These are phyloP conservation scores for Harlomillsia oculata DNA, from an alignment of 1,140 invertebrate species.

Conservation along the genomic window DNA sequence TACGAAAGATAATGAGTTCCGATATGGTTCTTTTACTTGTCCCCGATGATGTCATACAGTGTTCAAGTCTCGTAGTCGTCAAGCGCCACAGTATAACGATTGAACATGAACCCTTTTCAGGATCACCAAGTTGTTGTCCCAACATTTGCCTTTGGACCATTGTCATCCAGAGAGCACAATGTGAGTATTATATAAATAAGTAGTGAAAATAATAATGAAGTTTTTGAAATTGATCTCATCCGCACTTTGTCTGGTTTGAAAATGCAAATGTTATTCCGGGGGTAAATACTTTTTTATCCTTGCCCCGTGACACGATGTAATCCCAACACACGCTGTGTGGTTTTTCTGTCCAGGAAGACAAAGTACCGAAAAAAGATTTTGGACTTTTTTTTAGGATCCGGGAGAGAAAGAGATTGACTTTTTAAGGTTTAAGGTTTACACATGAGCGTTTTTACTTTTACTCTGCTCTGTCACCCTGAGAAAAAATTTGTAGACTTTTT, in stretches of 20 bases:
- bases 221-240: too few species aligned
- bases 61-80: not conserved
- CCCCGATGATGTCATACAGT: not conserved
- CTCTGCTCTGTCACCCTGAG: conserved; percentile 6
- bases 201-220: too few species aligned
- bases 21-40: conserved; percentile 18
- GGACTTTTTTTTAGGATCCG: not conserved
- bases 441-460: not conserved
- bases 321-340: conserved; percentile 4
- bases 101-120: conserved; percentile 3
- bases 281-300: not conserved
- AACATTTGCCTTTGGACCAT: conserved; percentile 4
- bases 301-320: not conserved
- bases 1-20: conserved; percentile 22
- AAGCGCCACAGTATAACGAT: not conserved
- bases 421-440: not conserved
- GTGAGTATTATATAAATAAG: not conserved
- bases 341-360: not conserved
- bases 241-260: too few species aligned
- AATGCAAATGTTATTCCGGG: too few species aligned
- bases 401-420: not conserved
- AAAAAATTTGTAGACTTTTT: conserved; percentile 13
- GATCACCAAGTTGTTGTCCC: not conserved
- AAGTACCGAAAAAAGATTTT: not conserved
- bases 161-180: not conserved